A percentile compares a stretch with the other conserved stretches of the same genome.
phyloP scores from a whole-genome alignment of 2,113 vertebrate species.

The Arenaria interpres region DNA sequence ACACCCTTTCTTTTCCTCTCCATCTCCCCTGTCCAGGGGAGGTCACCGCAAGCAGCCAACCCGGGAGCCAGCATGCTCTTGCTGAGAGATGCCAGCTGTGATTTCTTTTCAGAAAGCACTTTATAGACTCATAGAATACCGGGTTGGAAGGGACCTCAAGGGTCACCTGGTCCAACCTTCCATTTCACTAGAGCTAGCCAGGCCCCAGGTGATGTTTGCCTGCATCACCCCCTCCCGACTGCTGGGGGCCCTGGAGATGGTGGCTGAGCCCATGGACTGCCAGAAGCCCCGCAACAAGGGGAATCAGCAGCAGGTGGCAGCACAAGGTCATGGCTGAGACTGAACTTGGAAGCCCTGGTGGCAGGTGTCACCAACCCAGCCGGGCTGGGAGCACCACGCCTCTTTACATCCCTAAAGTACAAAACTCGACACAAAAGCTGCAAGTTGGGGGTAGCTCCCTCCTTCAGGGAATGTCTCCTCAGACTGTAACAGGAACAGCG shows the following conservation, averaged over 20 bases:
- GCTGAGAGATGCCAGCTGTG: neutral
- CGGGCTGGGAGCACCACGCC: neutral
- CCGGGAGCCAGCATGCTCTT: neutral
- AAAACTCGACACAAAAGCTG: neutral
- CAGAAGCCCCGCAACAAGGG: neutral
- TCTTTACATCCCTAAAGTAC: neutral
- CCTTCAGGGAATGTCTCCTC: neutral
- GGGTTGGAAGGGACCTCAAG: neutral
- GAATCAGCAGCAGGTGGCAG: neutral
- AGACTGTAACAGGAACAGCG: too few species aligned
- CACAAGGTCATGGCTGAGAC: neutral
- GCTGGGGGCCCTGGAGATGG: neutral
- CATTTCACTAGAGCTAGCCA: neutral
- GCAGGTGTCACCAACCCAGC: neutral
- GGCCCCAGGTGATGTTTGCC: neutral
- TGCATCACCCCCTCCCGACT: neutral
- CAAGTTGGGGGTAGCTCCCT: neutral
- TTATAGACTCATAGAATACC: neutral
- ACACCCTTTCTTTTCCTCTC: neutral
- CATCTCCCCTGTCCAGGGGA: too few species aligned
- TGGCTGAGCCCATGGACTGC: neutral
- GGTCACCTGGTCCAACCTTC: neutral
- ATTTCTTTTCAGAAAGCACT: neutral
- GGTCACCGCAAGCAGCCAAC: neutral
- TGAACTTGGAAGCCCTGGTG: rapidly evolving